phyloP scores from a whole-genome alignment of 2,888 invertebrate genomes.

The Callinectes sapidus region DNA sequence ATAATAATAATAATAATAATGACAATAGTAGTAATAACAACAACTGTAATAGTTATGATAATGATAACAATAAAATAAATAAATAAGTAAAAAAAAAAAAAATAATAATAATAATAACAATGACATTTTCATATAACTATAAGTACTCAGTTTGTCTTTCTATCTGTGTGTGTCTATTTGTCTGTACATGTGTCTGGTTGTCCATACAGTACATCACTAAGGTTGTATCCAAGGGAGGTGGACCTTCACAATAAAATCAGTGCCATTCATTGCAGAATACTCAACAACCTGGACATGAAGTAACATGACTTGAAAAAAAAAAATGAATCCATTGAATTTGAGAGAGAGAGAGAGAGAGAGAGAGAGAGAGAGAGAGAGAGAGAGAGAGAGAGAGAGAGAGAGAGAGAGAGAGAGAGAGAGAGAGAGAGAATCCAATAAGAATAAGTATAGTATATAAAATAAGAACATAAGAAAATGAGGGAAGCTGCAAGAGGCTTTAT shows the following conservation, averaged over 20 bases:
- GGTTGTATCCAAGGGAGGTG: too few species aligned
- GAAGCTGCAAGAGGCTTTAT: background rate
- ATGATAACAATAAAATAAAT: background rate
- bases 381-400: conserved; percentile 30
- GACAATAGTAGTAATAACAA: background rate
- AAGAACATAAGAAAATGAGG: background rate
- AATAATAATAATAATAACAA: background rate
- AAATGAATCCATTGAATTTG: too few species aligned
- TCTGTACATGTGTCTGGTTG: too few species aligned
- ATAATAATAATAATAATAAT: background rate
- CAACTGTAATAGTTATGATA: background rate
- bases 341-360: background rate
- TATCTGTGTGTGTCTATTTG: too few species aligned
- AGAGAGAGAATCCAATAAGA: too few species aligned
- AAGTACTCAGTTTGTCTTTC: too few species aligned
- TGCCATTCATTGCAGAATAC: too few species aligned
- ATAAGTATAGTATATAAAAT: too few species aligned
- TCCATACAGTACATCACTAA: too few species aligned
- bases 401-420: conserved; percentile 37
- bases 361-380: conserved; percentile 6
- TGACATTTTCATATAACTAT: background rate
- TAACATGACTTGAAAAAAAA: too few species aligned
- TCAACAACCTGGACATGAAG: too few species aligned
- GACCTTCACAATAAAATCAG: too few species aligned
- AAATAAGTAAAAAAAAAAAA: background rate